Evolutionary conservation across 1,140 invertebrate genomes (phyloP).

Genomic region (Chironomus striatipennis): DNA sequence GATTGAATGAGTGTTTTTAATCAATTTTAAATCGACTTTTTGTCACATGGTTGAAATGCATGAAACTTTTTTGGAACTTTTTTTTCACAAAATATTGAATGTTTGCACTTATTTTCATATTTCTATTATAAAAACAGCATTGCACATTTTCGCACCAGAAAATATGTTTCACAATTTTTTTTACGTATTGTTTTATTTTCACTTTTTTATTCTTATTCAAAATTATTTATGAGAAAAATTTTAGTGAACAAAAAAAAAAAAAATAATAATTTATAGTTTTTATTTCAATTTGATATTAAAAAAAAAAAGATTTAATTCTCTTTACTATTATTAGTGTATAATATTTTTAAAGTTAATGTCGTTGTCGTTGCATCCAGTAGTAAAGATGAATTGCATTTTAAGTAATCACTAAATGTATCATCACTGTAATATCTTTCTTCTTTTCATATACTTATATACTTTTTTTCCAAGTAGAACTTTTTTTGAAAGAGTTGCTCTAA

Average conservation of each 20-base stretch:
- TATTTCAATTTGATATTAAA: not conserved
- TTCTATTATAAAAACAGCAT: not conserved
- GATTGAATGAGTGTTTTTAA: not conserved
- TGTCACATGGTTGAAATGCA: slow-evolving; percentile 16
- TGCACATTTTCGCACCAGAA: slow-evolving; percentile 1
- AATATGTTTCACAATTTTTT: not conserved
- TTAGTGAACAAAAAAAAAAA: not conserved
- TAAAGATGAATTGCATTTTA: not conserved
- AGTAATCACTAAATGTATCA: no score
- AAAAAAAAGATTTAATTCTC: no score
- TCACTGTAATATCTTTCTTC: no score
- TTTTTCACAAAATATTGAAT: not conserved
- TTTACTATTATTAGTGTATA: not conserved
- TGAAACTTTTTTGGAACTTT: not conserved
- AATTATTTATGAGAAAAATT: not conserved
- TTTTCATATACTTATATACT: no score
- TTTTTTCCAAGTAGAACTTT: no score
- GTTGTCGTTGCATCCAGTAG: slow-evolving; percentile 11
- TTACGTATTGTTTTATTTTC: no score
- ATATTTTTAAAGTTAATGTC: not conserved
- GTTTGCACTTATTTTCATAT: slow-evolving; percentile 15
- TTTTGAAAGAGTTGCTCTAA: no score
- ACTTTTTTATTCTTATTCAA: not conserved
- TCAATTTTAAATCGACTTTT: slow-evolving; percentile 7
- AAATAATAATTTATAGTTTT: no score